Evolutionary conservation across 1,140 invertebrate species (phyloP).

Genomic region (Cardiocondyla obscurior): DNA sequence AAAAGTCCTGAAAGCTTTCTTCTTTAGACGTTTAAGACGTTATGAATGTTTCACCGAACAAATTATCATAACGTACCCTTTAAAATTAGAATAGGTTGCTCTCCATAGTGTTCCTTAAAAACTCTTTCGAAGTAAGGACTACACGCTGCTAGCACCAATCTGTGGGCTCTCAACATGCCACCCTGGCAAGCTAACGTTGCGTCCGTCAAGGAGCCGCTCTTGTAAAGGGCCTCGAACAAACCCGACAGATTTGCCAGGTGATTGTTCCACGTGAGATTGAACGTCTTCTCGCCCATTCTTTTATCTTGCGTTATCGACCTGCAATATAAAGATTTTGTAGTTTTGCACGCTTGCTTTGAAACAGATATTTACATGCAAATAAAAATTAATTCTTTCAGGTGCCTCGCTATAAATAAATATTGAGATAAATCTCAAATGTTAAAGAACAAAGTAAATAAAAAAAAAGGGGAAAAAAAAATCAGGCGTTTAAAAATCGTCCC

Average conservation of each 20-base stretch:
- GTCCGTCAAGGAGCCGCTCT: constrained; percentile 88
- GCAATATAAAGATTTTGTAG: not conserved
- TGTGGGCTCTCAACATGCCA: constrained; percentile 87
- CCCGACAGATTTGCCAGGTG: constrained; percentile 89
- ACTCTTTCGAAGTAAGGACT: constrained; percentile 90
- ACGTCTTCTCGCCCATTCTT: constrained; percentile 86
- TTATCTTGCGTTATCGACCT: constrained; percentile 47
- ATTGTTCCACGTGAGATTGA: constrained; percentile 90
- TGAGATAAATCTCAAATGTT: too few species aligned
- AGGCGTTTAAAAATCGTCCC: too few species aligned
- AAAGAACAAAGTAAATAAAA: too few species aligned
- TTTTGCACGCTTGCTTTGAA: not conserved
- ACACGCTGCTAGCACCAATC: constrained; percentile 89
- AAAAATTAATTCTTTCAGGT: too few species aligned
- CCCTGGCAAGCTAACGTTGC: constrained; percentile 88
- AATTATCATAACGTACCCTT: constrained; percentile 83
- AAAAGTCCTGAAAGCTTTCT: not conserved
- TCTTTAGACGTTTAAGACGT: not conserved
- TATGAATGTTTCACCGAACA: not conserved
- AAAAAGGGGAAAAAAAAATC: too few species aligned
- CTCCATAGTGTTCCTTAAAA: constrained; percentile 88
- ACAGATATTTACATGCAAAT: not conserved
- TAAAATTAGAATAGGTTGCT: constrained; percentile 89
- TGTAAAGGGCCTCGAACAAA: constrained; percentile 88
- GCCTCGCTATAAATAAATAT: too few species aligned